Conservation (phyloP, 2,797 vertebrate species). For the Liasis olivaceus region DNA sequence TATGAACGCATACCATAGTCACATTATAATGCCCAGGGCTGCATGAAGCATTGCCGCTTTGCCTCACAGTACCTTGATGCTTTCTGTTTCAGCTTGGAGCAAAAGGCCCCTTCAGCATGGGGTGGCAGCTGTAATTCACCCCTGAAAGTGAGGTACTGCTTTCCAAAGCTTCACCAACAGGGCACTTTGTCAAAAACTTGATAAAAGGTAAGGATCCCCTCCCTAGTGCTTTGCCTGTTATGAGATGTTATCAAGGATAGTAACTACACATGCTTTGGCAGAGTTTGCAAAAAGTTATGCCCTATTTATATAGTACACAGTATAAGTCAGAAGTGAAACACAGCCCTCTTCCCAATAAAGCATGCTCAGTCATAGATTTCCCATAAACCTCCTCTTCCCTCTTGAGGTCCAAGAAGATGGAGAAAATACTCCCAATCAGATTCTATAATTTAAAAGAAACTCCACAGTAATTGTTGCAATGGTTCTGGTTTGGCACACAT, state of each 20-base stretch:
- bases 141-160: not conserved
- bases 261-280: not conserved
- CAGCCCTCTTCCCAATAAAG: not conserved
- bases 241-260: not conserved
- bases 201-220: not conserved
- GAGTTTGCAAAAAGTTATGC: not conserved
- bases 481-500: not conserved
- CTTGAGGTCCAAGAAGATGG: not conserved
- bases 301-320: not conserved
- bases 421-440: not conserved
- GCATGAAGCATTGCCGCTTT: not conserved
- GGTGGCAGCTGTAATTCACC: not conserved
- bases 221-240: not conserved
- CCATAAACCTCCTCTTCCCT: not conserved
- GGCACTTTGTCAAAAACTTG: not conserved
- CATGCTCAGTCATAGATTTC: not conserved
- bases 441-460: not conserved
- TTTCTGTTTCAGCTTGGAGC: not conserved
- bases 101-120: not conserved
- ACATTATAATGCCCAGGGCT: not conserved
- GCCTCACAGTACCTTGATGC: not conserved
- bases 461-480: not conserved
- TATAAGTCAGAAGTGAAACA: not conserved
- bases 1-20: not conserved
- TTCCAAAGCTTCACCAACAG: not conserved